Base-by-base conservation (phyloP, 2,113 vertebrate species). In the Oxyruncus cristatus region DNA sequence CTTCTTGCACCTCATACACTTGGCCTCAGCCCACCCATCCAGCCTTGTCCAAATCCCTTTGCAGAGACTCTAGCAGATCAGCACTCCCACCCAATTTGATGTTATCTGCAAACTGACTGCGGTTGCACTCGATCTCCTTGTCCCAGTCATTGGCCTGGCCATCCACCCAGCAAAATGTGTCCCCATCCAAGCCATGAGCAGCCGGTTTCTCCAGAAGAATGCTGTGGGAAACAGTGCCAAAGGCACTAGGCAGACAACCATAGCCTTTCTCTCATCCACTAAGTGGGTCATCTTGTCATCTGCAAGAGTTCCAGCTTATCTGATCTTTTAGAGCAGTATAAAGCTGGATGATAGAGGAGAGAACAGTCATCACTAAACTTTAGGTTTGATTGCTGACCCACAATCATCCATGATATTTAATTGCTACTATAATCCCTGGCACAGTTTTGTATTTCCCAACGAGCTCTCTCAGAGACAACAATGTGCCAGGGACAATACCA, bases 51-150 rank as follows among this genome's bases (percentile, higher is more conserved):
- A 62, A 21, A 66, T 50, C 26, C 28, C 24, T 67, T 52, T 85
- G 37, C 28, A 67, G 12, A 62, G 15, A 33, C 24, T 89, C 42
- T 8, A 14, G 18, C 7, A 28, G 41, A 70, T 67, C 52, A 56
- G 12, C 47, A 52, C 30, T 46, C 16, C 30, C 11, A 4, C 21
- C 27, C 20, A 53, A 3, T 11, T 49, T n/a, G 39, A 8, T 66
- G 18, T 49, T 30, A 19, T 55, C 35, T 76, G 26, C 9, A 11
- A 33, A 46, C 9, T 32, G 39, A 39, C 18, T 33, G 35, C 61
- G 16, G 7, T 13, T 42, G 2, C 20, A 11, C 37, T 77, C 2
- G 1, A 11, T 46, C 15, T 49, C 9, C n/a, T 30, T 17, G 3
- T 41, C 14, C 16, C 35, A 32, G 33, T 62, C 12, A 55, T 28